Evolutionary conservation across 2,113 vertebrate genomes (phyloP).

Genomic region (Alaudala cheleensis): DNA sequence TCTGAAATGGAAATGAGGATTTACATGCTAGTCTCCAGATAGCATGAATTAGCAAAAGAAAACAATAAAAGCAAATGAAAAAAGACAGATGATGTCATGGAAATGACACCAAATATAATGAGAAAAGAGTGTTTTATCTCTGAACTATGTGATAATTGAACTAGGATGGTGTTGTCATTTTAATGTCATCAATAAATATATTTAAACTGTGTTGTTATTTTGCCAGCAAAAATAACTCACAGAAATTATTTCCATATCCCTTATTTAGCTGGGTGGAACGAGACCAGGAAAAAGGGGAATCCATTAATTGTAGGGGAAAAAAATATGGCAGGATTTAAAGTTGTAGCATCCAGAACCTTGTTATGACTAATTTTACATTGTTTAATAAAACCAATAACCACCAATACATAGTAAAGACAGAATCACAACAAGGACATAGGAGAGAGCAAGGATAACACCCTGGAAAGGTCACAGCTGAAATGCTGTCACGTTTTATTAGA

Average conservation of each 20-base stretch:
- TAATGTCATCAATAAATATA: conserved; percentile 38
- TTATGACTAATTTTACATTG: conserved; percentile 14
- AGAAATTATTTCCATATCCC: background rate
- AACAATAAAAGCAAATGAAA: background rate
- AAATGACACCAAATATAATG: background rate
- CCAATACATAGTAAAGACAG: conserved; percentile 16
- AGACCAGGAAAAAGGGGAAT: background rate
- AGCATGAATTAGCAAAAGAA: background rate
- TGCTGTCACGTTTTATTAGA: conserved; percentile 75
- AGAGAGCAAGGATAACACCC: conserved; percentile 43
- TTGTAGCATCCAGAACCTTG: conserved; percentile 21
- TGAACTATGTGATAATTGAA: background rate
- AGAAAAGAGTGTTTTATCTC: background rate
- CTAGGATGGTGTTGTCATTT: background rate
- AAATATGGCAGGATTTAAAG: background rate
- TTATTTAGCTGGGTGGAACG: background rate
- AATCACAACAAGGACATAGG: conserved; percentile 20
- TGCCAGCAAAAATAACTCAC: conserved; percentile 36
- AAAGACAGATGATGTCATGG: background rate
- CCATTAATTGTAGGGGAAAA: background rate
- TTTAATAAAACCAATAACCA: conserved; percentile 48
- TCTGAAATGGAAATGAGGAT: background rate
- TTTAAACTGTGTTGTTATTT: conserved; percentile 13
- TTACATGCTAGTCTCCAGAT: background rate
- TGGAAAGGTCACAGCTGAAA: conserved; percentile 60